Conservation (phyloP, 2,797 vertebrate species). For the Characodon lateralis region DNA sequence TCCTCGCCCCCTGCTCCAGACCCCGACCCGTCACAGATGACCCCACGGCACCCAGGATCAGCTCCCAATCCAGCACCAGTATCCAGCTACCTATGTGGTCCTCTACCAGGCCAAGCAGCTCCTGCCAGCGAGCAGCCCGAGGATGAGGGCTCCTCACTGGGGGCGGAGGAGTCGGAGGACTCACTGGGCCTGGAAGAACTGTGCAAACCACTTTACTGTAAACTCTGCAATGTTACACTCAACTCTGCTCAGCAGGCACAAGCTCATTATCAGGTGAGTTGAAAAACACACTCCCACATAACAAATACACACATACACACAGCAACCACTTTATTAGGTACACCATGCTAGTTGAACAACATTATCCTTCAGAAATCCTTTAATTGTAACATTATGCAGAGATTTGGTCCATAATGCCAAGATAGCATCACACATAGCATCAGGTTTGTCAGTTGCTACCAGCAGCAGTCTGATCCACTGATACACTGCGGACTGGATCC, state of each 20-base stretch:
- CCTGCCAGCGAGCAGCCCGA: constrained; percentile 75
- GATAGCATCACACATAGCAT: neutral
- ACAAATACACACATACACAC: no score
- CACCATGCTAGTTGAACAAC: neutral
- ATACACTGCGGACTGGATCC: no score
- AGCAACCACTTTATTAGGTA: no score
- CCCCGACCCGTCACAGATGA: constrained; percentile 78
- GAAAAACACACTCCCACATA: constrained; percentile 2
- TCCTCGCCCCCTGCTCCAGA: constrained; percentile 69
- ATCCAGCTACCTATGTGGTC: constrained; percentile 51
- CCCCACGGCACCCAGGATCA: constrained; percentile 53
- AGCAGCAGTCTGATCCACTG: no score
- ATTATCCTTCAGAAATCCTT: neutral
- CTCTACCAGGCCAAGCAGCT: constrained; percentile 70
- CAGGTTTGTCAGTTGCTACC: neutral
- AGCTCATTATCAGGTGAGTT: constrained; percentile 96
- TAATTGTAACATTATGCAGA: neutral
- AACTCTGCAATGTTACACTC: constrained; percentile 97
- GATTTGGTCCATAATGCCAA: neutral
- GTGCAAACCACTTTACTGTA: constrained; percentile 97
- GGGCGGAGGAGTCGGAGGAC: constrained; percentile 87
- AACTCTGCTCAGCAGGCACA: constrained; percentile 98
- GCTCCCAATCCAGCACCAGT: constrained; percentile 45
- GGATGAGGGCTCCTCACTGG: constrained; percentile 84
- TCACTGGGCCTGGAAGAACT: constrained; percentile 92